phyloP scores from a whole-genome alignment of 2,113 vertebrate species.

The Nesogale talazaci region DNA sequence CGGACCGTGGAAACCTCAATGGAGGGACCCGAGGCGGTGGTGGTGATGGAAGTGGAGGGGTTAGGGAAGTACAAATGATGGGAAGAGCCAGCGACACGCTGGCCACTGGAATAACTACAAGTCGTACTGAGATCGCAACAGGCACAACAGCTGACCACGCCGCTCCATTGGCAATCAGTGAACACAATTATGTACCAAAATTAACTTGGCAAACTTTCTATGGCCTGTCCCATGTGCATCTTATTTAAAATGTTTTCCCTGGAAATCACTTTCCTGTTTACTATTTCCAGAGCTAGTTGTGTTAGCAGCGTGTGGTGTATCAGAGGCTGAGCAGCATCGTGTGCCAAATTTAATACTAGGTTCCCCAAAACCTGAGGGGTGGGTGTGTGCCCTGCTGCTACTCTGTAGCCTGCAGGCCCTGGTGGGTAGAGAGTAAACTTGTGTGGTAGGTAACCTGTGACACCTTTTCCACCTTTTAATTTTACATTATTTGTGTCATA shows the following conservation, averaged over 20 bases:
- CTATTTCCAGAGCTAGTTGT: too few relatives aligned
- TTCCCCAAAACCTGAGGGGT: constrained; percentile 88
- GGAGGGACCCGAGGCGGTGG: constrained; percentile 92
- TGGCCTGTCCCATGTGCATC: constrained; percentile 91
- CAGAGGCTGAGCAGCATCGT: constrained; percentile 84
- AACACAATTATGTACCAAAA: constrained; percentile 91
- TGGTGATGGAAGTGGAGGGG: constrained; percentile 86
- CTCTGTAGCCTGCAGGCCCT: constrained; percentile 96
- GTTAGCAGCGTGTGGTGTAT: too few relatives aligned
- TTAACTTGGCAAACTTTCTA: too few relatives aligned
- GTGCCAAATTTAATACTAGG: constrained; percentile 88
- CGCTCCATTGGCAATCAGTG: constrained; percentile 89
- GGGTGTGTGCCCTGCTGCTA: constrained; percentile 93
- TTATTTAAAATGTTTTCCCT: constrained; percentile 88
- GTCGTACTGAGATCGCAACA: constrained; percentile 97
- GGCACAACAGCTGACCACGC: constrained; percentile 86
- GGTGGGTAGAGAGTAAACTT: constrained; percentile 98
- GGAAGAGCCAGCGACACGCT: constrained; percentile 99
- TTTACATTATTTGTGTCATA: constrained; percentile 99
- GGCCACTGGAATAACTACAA: constrained; percentile 99
- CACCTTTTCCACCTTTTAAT: constrained; percentile 99
- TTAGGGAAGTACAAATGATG: constrained; percentile 99
- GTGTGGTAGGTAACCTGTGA: constrained; percentile 97
- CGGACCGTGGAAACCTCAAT: constrained; percentile 90
- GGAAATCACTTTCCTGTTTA: constrained; percentile 89